These are phyloP conservation scores for Drosophila lowei DNA, from an alignment of 1,140 invertebrate genomes.

Conservation along the genomic window DNA sequence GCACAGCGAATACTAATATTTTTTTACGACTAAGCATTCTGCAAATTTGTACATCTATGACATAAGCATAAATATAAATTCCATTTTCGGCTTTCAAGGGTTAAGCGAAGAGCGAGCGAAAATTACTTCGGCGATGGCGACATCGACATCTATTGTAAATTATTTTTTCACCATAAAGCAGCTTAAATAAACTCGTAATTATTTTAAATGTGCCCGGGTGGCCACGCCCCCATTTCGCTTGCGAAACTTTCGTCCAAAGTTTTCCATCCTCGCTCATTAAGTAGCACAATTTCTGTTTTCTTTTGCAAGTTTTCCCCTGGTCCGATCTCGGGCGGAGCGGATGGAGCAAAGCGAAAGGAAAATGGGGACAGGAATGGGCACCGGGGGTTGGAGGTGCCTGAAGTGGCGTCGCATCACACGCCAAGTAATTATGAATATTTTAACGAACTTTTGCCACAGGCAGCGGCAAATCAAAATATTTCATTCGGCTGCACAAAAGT, in stretches of 20 bases:
- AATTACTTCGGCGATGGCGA: background rate
- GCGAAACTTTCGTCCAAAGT: conserved; percentile 67
- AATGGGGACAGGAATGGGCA: background rate
- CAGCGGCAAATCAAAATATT: conserved; percentile 81
- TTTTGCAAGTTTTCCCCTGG: conserved; percentile 53
- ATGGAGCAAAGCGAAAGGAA: background rate
- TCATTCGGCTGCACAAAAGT: conserved; percentile 72
- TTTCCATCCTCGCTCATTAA: conserved; percentile 72
- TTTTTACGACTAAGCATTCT: conserved; percentile 72
- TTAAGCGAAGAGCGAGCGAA: conserved; percentile 4
- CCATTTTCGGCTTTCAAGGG: conserved; percentile 21
- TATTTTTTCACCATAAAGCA: conserved; percentile 71
- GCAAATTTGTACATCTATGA: conserved; percentile 73
- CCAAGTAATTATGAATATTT: conserved; percentile 82
- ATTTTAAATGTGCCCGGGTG: conserved; percentile 70
- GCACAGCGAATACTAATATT: conserved; percentile 36
- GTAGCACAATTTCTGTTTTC: conserved; percentile 76
- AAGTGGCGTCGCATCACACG: conserved; percentile 76
- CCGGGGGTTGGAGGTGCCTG: conserved; percentile 9
- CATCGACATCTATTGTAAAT: conserved; percentile 66
- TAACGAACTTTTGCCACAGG: conserved; percentile 80
- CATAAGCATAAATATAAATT: conserved; percentile 68
- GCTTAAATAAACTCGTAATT: conserved; percentile 81
- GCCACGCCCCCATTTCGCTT: conserved; percentile 38
- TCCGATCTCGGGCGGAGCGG: conserved; percentile 1